phyloP scores from a whole-genome alignment of 2,797 vertebrate genomes.

The Lagodon rhomboides region DNA sequence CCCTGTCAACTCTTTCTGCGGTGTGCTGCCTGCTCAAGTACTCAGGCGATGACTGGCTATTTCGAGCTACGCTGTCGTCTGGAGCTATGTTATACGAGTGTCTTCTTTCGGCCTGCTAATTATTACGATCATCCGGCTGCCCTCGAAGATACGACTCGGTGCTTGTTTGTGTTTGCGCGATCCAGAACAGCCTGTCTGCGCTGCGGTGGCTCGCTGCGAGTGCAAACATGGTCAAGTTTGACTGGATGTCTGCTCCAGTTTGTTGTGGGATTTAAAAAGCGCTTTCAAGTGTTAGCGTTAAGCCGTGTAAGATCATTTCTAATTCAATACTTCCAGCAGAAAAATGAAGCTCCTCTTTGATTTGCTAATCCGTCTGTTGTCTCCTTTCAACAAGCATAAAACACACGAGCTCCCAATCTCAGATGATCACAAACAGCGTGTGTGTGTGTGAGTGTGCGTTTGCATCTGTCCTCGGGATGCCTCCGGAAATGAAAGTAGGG shows the following conservation, averaged over 20 bases:
- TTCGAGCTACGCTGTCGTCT: constrained; percentile 59
- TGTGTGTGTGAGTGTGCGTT: neutral
- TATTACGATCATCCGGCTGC: constrained; percentile 63
- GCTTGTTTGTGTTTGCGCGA: constrained; percentile 51
- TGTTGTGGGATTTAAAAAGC: constrained; percentile 11
- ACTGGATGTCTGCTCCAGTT: constrained; percentile 47
- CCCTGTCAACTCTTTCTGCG: constrained; percentile 43
- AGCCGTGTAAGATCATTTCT: constrained; percentile 6
- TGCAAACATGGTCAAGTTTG: constrained; percentile 23
- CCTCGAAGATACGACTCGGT: constrained; percentile 46
- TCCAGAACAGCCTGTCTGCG: constrained; percentile 34
- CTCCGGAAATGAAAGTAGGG: constrained; percentile 47
- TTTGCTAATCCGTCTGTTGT: constrained; percentile 34
- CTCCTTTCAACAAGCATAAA: constrained; percentile 18
- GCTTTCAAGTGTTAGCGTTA: constrained; percentile 19
- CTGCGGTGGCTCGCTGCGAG: neutral
- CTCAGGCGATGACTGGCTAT: constrained; percentile 54
- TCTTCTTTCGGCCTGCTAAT: constrained; percentile 66
- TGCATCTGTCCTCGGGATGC: neutral
- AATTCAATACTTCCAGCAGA: constrained; percentile 14
- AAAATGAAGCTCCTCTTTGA: constrained; percentile 19
- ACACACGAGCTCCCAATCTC: constrained; percentile 14
- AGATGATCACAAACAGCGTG: constrained; percentile 9
- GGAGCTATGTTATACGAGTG: constrained; percentile 48
- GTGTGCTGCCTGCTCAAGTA: constrained; percentile 47